phyloP scores from a whole-genome alignment of 2,888 invertebrate species.

The Drosophila parthenogenetica region DNA sequence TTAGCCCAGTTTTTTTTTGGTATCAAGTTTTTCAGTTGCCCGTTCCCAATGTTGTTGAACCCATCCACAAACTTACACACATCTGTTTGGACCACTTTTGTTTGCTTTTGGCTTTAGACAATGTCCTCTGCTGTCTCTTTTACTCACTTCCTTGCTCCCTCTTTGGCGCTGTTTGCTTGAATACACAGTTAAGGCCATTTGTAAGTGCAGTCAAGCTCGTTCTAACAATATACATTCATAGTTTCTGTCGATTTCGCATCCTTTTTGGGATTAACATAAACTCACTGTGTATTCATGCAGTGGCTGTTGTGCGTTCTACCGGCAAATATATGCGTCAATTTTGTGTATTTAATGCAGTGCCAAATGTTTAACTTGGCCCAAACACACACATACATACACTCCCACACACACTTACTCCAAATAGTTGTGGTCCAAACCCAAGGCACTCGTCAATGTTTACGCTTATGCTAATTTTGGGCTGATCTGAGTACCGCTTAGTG shows the following conservation, averaged over 20 bases:
- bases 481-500: conserved; percentile 49
- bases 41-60: conserved; percentile 4
- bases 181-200: conserved; percentile 31
- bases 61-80: conserved; percentile 21
- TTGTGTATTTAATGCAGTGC: conserved; percentile 75
- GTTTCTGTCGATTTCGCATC: conserved; percentile 35
- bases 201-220: conserved; percentile 21
- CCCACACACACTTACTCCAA: conserved; percentile 9
- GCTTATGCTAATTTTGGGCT: conserved; percentile 74
- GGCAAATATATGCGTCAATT: conserved; percentile 53
- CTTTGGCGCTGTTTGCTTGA: conserved; percentile 37
- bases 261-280: conserved; percentile 12
- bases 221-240: conserved; percentile 9
- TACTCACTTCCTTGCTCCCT: not conserved
- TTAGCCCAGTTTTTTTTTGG: conserved; percentile 32
- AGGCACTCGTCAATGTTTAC: conserved; percentile 67
- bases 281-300: conserved; percentile 19
- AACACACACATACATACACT: conserved; percentile 18
- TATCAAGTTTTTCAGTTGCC: conserved; percentile 4
- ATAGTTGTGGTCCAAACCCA: conserved; percentile 32
- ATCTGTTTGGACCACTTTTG: conserved; percentile 59
- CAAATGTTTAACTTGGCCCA: conserved; percentile 65
- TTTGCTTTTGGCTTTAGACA: conserved; percentile 70
- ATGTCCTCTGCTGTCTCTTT: conserved; percentile 21
- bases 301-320: conserved; percentile 43